phyloP scores from a whole-genome alignment of 2,797 vertebrate genomes.

The Smutsia temminckii region DNA sequence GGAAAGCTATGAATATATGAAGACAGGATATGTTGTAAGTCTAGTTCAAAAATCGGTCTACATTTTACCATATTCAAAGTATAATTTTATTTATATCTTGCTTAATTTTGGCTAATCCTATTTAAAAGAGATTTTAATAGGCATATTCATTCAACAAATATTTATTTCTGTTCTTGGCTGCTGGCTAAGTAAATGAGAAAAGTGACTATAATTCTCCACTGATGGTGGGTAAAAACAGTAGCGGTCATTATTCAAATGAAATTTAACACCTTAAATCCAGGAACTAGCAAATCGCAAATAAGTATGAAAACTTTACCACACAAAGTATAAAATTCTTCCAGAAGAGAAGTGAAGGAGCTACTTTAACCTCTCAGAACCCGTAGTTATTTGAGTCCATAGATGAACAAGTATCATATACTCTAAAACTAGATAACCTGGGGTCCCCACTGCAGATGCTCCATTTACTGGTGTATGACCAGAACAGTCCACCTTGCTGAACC shows the following conservation, averaged over 20 bases:
- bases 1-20: neutral
- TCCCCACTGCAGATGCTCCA: neutral
- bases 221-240: neutral
- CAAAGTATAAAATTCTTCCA: neutral
- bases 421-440: neutral
- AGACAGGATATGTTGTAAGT: neutral
- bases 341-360: neutral
- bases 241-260: neutral
- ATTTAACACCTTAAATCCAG: neutral
- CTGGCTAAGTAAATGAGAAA: neutral
- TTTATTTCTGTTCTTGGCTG: neutral
- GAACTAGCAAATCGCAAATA: neutral
- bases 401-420: fast-evolving
- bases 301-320: neutral
- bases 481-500: neutral
- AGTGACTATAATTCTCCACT: neutral
- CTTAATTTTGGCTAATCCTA: neutral
- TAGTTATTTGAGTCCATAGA: neutral
- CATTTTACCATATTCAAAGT: neutral
- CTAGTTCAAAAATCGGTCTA: neutral
- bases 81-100: constrained; percentile 16
- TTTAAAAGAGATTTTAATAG: neutral
- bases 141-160: neutral
- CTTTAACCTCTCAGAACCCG: neutral
- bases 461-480: fast-evolving